Evolutionary conservation across 2,113 vertebrate species (phyloP).

Genomic region (Phrynosoma platyrhinos): DNA sequence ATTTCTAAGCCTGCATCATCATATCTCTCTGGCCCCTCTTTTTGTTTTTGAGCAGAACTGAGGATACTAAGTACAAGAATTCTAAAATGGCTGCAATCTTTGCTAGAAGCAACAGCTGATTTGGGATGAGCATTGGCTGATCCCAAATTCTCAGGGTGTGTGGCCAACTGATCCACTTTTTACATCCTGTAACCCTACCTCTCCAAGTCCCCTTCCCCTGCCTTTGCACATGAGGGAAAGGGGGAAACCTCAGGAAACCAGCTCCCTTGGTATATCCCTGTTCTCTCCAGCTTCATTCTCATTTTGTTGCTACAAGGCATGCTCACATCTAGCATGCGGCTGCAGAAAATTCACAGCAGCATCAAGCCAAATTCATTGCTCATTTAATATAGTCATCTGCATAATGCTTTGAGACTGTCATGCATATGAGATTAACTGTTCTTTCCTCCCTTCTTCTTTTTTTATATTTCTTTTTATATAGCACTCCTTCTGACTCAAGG

Average conservation of each 20-base stretch:
- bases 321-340: constrained; percentile 59
- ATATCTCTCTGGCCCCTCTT: neutral
- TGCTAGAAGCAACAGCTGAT: neutral
- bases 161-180: neutral
- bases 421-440: constrained; percentile 68
- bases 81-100: neutral
- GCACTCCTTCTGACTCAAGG: constrained; percentile 82
- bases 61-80: neutral
- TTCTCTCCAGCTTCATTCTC: constrained; percentile 44
- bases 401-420: constrained; percentile 47
- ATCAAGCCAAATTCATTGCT: constrained; percentile 58
- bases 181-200: constrained; percentile 4
- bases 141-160: neutral
- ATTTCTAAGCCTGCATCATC: constrained; percentile 1
- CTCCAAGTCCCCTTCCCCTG: constrained; percentile 32
- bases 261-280: neutral
- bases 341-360: constrained; percentile 44
- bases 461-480: constrained; percentile 71
- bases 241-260: constrained; percentile 28
- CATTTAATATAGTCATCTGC: constrained; percentile 47
- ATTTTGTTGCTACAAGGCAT: constrained; percentile 48
- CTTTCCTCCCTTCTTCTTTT: constrained; percentile 55
- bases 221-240: neutral
- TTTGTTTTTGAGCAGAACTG: constrained; percentile 5
- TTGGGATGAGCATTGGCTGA: constrained; percentile 8